phyloP scores from a whole-genome alignment of 2,113 vertebrate genomes.

The Dendropsophus ebraccatus region DNA sequence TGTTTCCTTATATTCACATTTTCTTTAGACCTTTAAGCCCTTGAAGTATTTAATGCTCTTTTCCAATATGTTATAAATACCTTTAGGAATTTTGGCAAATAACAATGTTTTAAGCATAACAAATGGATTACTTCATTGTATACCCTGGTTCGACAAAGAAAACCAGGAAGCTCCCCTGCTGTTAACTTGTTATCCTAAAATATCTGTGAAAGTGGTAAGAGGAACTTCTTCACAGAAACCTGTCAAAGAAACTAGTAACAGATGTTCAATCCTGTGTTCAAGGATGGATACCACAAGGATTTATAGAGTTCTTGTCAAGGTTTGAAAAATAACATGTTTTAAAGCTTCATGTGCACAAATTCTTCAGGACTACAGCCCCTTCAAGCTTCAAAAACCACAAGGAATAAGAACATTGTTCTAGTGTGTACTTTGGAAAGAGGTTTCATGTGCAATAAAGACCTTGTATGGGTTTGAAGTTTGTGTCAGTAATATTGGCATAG shows the following conservation, averaged over 20 bases:
- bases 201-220: conserved; percentile 59
- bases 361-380: conserved; percentile 30
- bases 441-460: not conserved
- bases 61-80: conserved; percentile 33
- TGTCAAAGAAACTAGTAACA: conserved; percentile 59
- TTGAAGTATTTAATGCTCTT: not conserved
- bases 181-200: conserved; percentile 58
- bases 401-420: conserved; percentile 28
- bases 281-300: conserved; percentile 52
- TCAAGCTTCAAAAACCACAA: conserved; percentile 13
- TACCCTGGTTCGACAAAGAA: conserved; percentile 54
- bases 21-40: not conserved
- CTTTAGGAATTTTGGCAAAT: conserved; percentile 45
- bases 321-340: conserved; percentile 55
- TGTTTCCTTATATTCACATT: not conserved
- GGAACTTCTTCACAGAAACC: conserved; percentile 58
- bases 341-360: conserved; percentile 42
- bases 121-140: conserved; percentile 56
- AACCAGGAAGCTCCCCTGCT: conserved; percentile 59
- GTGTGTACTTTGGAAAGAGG: not conserved
- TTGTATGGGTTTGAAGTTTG: not conserved
- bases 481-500: not conserved
- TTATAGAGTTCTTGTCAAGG: conserved; percentile 55
- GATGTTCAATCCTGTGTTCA: conserved; percentile 51
- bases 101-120: conserved; percentile 52